A percentile compares a stretch with the other conserved stretches of the same genome.
Conservation (phyloP, 2,888 invertebrate species). For the Melitaea athalia region DNA sequence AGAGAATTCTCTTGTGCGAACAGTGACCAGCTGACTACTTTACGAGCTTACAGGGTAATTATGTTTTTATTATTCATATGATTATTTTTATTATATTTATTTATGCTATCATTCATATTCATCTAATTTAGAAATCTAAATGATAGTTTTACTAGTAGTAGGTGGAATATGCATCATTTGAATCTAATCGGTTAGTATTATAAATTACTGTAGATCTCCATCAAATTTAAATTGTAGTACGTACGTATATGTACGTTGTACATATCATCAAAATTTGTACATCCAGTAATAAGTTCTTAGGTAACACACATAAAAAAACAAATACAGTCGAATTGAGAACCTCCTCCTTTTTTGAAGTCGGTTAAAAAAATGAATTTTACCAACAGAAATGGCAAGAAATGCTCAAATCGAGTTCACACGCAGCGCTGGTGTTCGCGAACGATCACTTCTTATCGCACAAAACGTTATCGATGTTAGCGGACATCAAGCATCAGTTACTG, state of each 20-base stretch:
- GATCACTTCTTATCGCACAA: slow-evolving; percentile 92
- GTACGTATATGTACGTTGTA: too few species aligned
- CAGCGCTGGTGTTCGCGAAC: slow-evolving; percentile 89
- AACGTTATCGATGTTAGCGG: slow-evolving; percentile 91
- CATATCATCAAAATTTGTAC: background rate
- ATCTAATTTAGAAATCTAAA: too few species aligned
- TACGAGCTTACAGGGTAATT: slow-evolving; percentile 91
- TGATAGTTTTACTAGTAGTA: too few species aligned
- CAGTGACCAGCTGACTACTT: slow-evolving; percentile 94
- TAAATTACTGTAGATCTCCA: too few species aligned
- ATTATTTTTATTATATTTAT: too few species aligned
- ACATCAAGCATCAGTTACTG: slow-evolving; percentile 92
- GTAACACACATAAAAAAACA: too few species aligned
- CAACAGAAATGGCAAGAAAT: slow-evolving; percentile 90
- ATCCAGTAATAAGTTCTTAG: background rate
- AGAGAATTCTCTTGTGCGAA: slow-evolving; percentile 89
- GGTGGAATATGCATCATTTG: too few species aligned
- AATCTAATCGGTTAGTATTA: too few species aligned
- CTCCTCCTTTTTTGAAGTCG: too few species aligned
- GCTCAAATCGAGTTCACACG: slow-evolving; percentile 84
- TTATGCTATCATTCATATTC: too few species aligned
- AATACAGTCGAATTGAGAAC: background rate
- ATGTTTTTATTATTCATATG: background rate
- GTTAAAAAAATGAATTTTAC: slow-evolving; percentile 28
- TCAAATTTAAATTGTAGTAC: too few species aligned